Percentiles rank a stretch among this genome's conserved stretches.
Conservation (phyloP, 2,797 vertebrate genomes). For the Leucoraja ocellata region DNA sequence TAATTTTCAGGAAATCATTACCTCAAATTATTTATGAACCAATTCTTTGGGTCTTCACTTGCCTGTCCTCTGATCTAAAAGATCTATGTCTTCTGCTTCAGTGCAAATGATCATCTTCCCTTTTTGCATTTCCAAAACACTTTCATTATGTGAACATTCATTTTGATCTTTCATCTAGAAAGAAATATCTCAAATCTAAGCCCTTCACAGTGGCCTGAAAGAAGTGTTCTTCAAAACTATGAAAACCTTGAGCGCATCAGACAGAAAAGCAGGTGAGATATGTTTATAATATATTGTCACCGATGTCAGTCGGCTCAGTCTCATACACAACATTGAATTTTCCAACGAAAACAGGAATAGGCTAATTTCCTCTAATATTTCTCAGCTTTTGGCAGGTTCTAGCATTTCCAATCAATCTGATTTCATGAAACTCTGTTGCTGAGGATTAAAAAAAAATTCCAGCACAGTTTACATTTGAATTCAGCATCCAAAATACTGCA, state of each 20-base stretch:
- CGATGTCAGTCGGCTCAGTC: neutral
- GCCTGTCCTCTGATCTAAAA: too few relatives aligned
- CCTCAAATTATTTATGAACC: too few relatives aligned
- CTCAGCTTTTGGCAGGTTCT: neutral
- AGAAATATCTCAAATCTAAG: constrained; percentile 44
- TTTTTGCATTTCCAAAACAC: too few relatives aligned
- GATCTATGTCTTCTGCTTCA: too few relatives aligned
- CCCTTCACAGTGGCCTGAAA: constrained; percentile 75
- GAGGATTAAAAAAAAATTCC: neutral
- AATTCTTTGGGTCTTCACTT: too few relatives aligned
- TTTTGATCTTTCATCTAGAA: constrained; percentile 41
- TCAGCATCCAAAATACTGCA: neutral
- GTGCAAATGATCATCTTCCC: too few relatives aligned
- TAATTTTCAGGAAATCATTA: too few relatives aligned
- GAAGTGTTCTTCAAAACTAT: constrained; percentile 77
- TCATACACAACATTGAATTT: neutral
- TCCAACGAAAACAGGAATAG: too few relatives aligned
- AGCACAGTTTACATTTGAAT: neutral
- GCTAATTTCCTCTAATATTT: neutral
- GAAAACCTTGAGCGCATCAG: constrained; percentile 76
- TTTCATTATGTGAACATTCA: neutral
- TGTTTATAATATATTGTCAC: neutral
- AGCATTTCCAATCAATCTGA: neutral
- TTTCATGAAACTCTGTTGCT: neutral
- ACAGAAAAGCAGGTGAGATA: constrained; percentile 72